Evolutionary conservation across 64 coral and sea anemone genomes (phyloP), one percentile per base, ranked within the genome.

Genomic region (Cladopsammia gracilis): DNA sequence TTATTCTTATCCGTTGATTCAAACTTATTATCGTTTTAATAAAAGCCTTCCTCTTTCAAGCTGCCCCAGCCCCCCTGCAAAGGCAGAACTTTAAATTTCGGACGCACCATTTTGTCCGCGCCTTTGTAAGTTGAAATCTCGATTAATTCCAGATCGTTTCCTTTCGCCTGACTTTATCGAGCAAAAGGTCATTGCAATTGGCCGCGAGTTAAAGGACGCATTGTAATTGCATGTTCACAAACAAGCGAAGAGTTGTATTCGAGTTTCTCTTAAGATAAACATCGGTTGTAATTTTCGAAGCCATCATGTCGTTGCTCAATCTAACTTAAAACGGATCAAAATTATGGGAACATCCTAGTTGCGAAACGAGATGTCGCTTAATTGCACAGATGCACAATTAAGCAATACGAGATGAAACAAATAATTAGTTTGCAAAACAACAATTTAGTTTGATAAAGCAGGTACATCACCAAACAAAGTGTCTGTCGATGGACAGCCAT

Each of bases 301-400:
- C 15, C 46, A 26, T 84, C 18, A n/a, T 75, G 16, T 50, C 72
- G 19, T 5, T 49, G 72, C 72, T 18, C 15, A 46, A 75, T 75
- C 47, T 15, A 49, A 7, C 15, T 49, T 50, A 48, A 20, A 5
- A 20, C 70, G 8, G 70, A 73, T 75, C 72, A 64, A 50, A 77
- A 68, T 19, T 19, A 67, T 67, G 18, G 13, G 43, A 84, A 64
- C 48, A 46, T 64, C 59, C 24, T 25, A 46, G 80, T 48, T 11
- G 62, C 48, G 15, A 75, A 68, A 84, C 45, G 80, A 84, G 50
- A 62, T 67, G 61, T 67, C 67, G 61, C 80, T 84, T 84, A 84
- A 84, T 84, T 66, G 22, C 80, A 66, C 80, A 82, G 78, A 82
- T 82, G 78, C 59, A 45, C 78, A 64, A 82, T 82, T 82, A 82